A percentile compares a stretch with the other conserved stretches of the same genome.
phyloP scores from a whole-genome alignment of 2,888 invertebrate species.

The Scaptomyza parva region DNA sequence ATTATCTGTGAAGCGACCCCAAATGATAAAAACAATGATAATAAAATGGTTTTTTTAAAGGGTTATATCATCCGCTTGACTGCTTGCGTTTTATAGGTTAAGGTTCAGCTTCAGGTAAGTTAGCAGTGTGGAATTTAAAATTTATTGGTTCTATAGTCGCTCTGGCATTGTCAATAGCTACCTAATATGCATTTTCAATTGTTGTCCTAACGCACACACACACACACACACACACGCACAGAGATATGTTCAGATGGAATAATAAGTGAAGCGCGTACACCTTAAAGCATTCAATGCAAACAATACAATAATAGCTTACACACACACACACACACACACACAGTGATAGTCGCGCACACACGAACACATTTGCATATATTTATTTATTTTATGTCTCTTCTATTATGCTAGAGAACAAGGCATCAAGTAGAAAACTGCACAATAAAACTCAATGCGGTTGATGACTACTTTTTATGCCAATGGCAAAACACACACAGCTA shows the following conservation, averaged over 20 bases:
- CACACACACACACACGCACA: constrained; percentile 10
- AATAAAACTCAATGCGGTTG: constrained; percentile 68
- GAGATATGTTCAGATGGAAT: constrained; percentile 23
- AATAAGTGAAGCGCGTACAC: constrained; percentile 70
- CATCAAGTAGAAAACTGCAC: constrained; percentile 71
- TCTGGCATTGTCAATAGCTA: constrained; percentile 49
- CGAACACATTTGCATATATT: constrained; percentile 70
- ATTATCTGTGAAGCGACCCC: constrained; percentile 28
- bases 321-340: constrained; percentile 8
- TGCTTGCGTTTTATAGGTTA: constrained; percentile 36
- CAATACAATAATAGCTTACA: constrained; percentile 49
- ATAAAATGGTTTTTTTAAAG: constrained; percentile 41
- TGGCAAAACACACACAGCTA: constrained; percentile 27
- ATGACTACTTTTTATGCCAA: constrained; percentile 64
- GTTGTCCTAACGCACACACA: constrained; percentile 52
- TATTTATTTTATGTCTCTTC: constrained; percentile 74
- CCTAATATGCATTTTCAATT: constrained; percentile 74
- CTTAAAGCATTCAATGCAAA: constrained; percentile 65
- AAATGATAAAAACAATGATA: constrained; percentile 19
- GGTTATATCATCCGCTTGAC: constrained; percentile 46
- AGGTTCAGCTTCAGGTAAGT: constrained; percentile 34
- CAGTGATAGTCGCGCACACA: constrained; percentile 3
- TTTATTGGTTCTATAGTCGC: constrained; percentile 28
- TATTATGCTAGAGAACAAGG: constrained; percentile 38
- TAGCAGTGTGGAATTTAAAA: constrained; percentile 25